Evolutionary conservation across 1,140 invertebrate genomes (phyloP).

Genomic region (Platyscapa corneri): DNA sequence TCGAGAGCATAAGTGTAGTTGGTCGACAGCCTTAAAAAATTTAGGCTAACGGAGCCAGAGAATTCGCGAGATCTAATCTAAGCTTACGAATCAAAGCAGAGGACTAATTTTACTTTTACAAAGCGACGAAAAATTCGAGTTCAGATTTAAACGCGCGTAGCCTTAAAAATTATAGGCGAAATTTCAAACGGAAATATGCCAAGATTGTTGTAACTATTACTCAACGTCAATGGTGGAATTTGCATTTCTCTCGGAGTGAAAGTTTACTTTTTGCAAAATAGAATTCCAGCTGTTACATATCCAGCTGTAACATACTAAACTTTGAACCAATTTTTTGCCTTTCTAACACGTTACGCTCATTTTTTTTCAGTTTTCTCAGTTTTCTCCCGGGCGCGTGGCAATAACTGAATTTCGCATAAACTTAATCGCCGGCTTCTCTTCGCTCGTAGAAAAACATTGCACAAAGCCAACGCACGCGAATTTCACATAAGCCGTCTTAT

Average conservation of each 20-base stretch:
- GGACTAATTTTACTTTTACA: too few species aligned
- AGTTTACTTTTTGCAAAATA: background rate
- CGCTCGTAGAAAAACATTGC: background rate
- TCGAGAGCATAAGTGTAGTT: too few species aligned
- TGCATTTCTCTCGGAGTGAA: background rate
- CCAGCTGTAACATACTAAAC: conserved; percentile 1
- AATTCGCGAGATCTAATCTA: too few species aligned
- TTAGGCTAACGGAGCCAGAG: too few species aligned
- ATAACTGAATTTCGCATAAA: background rate
- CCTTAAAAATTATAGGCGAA: background rate
- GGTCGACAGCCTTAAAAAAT: too few species aligned
- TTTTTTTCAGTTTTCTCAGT: too few species aligned
- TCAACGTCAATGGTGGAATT: background rate
- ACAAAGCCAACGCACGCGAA: background rate
- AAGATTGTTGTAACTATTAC: background rate
- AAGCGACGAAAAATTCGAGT: too few species aligned
- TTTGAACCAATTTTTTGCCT: conserved; percentile 2
- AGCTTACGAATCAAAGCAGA: too few species aligned
- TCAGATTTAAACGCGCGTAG: too few species aligned
- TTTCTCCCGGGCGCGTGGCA: too few species aligned
- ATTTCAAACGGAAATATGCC: background rate
- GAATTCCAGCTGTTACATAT: background rate
- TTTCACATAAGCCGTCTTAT: background rate
- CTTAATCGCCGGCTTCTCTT: background rate
- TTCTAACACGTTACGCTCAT: background rate